Conservation (phyloP, 2,797 vertebrate species). For the Acanthopagrus latus region DNA sequence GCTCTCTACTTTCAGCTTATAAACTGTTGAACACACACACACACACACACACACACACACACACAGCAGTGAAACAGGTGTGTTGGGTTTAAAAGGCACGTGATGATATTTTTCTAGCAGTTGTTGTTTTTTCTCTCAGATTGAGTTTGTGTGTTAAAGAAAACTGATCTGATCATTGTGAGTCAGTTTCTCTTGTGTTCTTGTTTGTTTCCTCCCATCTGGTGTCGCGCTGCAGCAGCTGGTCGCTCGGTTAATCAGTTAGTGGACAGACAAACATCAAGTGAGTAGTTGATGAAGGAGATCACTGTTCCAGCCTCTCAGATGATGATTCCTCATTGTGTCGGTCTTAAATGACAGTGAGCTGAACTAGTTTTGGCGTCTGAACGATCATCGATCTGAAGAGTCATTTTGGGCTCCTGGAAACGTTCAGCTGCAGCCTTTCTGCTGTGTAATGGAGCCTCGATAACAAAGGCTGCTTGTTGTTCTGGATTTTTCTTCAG, state of each 20-base stretch:
- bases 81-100: conserved; percentile 4
- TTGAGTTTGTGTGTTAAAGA: conserved; percentile 2
- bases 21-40: conserved; percentile 47
- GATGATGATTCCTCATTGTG: not conserved
- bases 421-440: not conserved
- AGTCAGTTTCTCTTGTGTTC: conserved; percentile 37
- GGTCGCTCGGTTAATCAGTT: not conserved
- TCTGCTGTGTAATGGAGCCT: conserved; percentile 3
- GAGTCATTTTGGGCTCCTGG: not conserved
- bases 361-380: not conserved
- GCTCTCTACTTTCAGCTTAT: conserved; percentile 53
- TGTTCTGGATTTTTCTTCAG: not conserved
- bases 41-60: conserved; percentile 33
- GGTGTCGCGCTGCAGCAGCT: not conserved
- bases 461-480: conserved; percentile 12
- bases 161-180: conserved; percentile 34
- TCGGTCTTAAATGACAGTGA: not conserved
- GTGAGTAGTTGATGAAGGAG: too few relatives aligned
- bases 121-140: not conserved
- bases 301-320: not conserved
- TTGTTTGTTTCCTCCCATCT: not conserved
- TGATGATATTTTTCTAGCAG: conserved; percentile 1
- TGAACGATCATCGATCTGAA: not conserved
- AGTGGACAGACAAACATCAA: not conserved
- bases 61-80: not conserved